A percentile compares a stretch with the other conserved stretches of the same genome.
These are phyloP conservation scores for Hyaena hyaena DNA, from an alignment of 2,113 vertebrate genomes.

Conservation along the genomic window DNA sequence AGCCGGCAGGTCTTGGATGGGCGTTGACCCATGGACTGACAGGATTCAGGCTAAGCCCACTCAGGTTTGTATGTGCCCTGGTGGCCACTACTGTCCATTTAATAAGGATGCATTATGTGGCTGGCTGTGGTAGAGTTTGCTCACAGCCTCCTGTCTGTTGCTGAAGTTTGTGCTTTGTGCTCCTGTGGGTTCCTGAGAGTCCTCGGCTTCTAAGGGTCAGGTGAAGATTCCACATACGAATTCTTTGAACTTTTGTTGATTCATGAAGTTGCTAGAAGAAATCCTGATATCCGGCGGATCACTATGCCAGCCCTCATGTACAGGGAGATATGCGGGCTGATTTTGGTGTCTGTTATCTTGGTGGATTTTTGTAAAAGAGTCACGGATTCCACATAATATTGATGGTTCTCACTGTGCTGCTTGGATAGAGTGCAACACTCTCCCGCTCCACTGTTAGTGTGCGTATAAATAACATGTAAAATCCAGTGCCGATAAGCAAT, in stretches of 20 bases:
- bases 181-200: conserved; percentile 92
- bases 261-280: conserved; percentile 93
- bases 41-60: conserved; percentile 90
- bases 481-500: conserved; percentile 85
- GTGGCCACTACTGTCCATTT: conserved; percentile 91
- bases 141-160: conserved; percentile 91
- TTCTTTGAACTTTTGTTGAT: conserved; percentile 94
- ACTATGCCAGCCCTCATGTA: conserved; percentile 93
- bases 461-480: conserved; percentile 84
- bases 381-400: conserved; percentile 93
- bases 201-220: conserved; percentile 91
- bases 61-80: conserved; percentile 90
- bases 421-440: conserved; percentile 92
- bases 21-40: not conserved
- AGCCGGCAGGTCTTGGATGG: not conserved
- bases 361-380: not conserved
- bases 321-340: conserved; percentile 94
- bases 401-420: conserved; percentile 91
- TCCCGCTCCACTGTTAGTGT: conserved; percentile 92
- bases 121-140: conserved; percentile 92
- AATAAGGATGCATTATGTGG: conserved; percentile 93
- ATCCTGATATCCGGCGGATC: conserved; percentile 93
- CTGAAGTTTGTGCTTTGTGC: conserved; percentile 87
- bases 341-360: conserved; percentile 84
- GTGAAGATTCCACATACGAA: conserved; percentile 94